Evolutionary conservation across 1,140 invertebrate species (phyloP).

Genomic region (Bombus waltoni): DNA sequence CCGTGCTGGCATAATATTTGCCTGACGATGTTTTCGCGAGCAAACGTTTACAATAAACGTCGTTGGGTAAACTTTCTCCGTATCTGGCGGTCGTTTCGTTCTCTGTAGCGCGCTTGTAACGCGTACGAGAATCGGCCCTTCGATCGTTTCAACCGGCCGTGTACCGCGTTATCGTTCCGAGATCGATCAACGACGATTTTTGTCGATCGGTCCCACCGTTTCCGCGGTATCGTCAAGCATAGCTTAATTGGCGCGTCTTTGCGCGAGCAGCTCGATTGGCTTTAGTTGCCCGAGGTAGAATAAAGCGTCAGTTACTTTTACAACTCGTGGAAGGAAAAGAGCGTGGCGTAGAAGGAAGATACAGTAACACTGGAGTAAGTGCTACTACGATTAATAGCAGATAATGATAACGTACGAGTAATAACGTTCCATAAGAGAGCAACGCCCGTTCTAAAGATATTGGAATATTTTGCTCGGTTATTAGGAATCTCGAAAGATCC

Average conservation of each 20-base stretch:
- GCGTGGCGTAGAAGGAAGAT: no score
- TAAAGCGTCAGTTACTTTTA: no score
- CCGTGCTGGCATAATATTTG: slow-evolving; percentile 5
- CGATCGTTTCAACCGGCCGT: neutral
- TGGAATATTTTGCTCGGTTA: neutral
- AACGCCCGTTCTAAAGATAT: neutral
- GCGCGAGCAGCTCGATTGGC: no score
- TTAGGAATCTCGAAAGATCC: no score
- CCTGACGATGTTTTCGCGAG: neutral
- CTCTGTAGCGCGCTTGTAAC: neutral
- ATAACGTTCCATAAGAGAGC: neutral
- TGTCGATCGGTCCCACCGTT: no score
- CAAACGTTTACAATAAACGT: slow-evolving; percentile 18
- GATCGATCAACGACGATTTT: neutral
- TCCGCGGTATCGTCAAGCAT: no score
- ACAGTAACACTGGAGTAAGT: no score
- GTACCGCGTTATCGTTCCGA: neutral
- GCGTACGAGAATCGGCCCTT: neutral
- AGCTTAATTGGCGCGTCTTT: no score
- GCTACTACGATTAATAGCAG: no score
- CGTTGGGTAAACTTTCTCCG: neutral
- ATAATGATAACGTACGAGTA: no score
- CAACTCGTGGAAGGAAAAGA: no score
- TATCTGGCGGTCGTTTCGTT: neutral
- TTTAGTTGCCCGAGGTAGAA: no score